Evolutionary conservation across 2,113 vertebrate species (phyloP).

Genomic region (Jaculus jaculus): DNA sequence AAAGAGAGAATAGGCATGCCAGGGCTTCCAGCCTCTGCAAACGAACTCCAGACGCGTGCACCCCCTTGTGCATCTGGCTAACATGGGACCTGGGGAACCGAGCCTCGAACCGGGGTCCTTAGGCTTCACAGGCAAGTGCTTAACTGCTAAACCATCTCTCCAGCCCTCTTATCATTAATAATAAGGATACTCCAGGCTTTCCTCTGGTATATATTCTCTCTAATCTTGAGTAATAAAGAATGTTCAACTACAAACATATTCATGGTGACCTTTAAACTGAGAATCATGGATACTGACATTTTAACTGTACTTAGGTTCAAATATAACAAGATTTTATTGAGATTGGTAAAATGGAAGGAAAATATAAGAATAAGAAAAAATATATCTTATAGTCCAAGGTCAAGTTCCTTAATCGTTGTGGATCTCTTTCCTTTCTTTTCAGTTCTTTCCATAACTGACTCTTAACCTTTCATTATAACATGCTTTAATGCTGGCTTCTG

Average conservation of each 20-base stretch:
- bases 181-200: neutral
- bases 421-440: neutral
- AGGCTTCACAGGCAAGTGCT: too few relatives aligned
- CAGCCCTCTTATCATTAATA: neutral
- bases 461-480: neutral
- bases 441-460: neutral
- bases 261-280: neutral
- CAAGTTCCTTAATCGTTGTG: neutral
- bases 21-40: too few relatives aligned
- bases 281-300: neutral
- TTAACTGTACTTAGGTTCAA: neutral
- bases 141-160: too few relatives aligned
- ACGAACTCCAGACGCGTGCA: too few relatives aligned
- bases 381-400: neutral
- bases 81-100: too few relatives aligned
- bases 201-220: neutral
- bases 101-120: too few relatives aligned
- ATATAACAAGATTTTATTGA: conserved; percentile 20
- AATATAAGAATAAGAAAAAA: neutral
- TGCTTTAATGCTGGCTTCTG: neutral
- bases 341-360: neutral
- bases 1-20: too few relatives aligned
- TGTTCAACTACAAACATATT: neutral
- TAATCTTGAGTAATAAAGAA: neutral
- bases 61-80: too few relatives aligned